Evolutionary conservation across 2,113 vertebrate species (phyloP), one percentile per base, ranked within the genome.

Genomic region (Trichomycterus rosablanca): DNA sequence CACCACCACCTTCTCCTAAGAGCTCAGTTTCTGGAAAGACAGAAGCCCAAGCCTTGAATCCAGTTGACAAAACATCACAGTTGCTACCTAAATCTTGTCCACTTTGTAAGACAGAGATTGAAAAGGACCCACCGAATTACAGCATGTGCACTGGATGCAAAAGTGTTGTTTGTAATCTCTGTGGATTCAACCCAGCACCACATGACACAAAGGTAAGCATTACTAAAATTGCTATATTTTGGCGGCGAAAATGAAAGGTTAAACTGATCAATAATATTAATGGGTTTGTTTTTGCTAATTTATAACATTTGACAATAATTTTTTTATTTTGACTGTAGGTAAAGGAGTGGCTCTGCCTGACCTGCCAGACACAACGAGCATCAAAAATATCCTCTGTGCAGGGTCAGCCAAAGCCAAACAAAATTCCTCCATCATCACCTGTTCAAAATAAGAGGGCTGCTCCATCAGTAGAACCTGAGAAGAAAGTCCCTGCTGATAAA

Each of bases 311-410:
- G 26, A 4, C 3, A 30, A 30, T 30, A 3, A 30, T 7, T 30
- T 4, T 3, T 30, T 30, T 30, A n/a, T 3, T 48, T 46, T 28
- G 48, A 40, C 8, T 79, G 26, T 81, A 98, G 95, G 81, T 89
- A 53, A 89, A 87, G 10, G 93, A 97, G 77, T 98, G 95, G 95
- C 90, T 97, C 19, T 98, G 95, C 81, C 86, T 98, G 63, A 94
- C 91, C 77, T 98, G 95, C 71, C 95, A 98, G 80, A 92, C 95
- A 86, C 91, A 92, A 70, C 85, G 90, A 82, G 90, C 94, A 0
- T 70, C 79, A 56, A 72, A 78, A 44, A 50, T 64, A 62, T 75
- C 44, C 7, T 63, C 62, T 42, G 56, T 70, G 1, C 78, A 78
- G 30, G 75, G 80, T 48, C 74, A 83, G 11, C 68, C 80, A 15